Conservation (phyloP, 2,888 invertebrate genomes). For the Melanchra persicariae region DNA sequence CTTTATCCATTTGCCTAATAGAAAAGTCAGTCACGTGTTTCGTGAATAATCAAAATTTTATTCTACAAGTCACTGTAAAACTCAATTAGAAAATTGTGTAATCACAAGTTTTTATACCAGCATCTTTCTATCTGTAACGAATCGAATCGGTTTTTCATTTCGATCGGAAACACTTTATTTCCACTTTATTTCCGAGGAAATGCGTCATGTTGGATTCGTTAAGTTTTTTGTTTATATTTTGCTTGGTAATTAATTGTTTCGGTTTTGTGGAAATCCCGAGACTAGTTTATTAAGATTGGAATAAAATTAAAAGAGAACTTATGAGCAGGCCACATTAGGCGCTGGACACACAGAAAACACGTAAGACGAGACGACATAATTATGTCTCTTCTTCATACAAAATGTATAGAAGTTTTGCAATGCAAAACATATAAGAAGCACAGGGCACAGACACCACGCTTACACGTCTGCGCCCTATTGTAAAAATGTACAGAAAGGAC, state of each 20-base stretch:
- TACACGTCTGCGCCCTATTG: no score
- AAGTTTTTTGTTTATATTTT: conserved; percentile 18
- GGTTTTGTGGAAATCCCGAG: background rate
- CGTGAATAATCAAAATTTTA: background rate
- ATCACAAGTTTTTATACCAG: background rate
- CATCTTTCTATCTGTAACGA: conserved; percentile 17
- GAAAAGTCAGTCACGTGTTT: conserved; percentile 12
- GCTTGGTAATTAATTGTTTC: background rate
- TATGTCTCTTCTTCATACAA: no score
- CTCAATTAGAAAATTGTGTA: conserved; percentile 13
- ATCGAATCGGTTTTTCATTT: conserved; percentile 18
- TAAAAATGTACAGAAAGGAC: no score
- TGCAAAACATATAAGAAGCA: no score
- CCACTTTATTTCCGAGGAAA: conserved; percentile 20
- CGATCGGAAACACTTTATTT: conserved; percentile 20
- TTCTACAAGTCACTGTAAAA: conserved; percentile 30
- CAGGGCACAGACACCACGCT: no score
- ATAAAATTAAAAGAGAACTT: no score
- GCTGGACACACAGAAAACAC: no score
- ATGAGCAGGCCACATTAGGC: no score
- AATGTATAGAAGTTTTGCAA: no score
- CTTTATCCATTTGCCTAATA: background rate
- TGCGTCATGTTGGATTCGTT: conserved; percentile 24
- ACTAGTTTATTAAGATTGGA: background rate
- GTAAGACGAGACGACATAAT: no score